Conservation (phyloP, 2,113 vertebrate genomes). For the Lipophrys pholis region DNA sequence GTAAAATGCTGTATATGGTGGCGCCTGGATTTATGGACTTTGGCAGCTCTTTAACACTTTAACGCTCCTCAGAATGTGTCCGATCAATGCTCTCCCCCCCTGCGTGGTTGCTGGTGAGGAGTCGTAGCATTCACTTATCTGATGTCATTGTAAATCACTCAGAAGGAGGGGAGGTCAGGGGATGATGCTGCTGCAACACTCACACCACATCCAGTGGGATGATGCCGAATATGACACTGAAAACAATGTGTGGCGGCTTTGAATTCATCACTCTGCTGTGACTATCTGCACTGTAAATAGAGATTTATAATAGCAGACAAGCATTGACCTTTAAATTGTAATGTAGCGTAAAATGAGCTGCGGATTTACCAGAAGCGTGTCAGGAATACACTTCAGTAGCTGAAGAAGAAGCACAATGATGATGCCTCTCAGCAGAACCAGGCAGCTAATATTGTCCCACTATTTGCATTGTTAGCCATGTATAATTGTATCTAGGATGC, state of each 20-base stretch:
- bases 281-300: constrained; percentile 26
- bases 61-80: constrained; percentile 75
- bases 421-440: constrained; percentile 23
- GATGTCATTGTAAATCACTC: constrained; percentile 77
- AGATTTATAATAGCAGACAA: constrained; percentile 32
- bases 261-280: constrained; percentile 28
- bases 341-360: constrained; percentile 65
- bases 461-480: constrained; percentile 19
- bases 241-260: constrained; percentile 20
- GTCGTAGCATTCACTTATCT: constrained; percentile 64
- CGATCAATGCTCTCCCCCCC: constrained; percentile 70
- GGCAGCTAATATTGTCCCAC: constrained; percentile 17
- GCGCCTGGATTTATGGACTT: constrained; percentile 76
- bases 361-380: constrained; percentile 53
- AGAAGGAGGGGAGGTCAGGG: constrained; percentile 55
- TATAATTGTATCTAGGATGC: constrained; percentile 22
- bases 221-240: constrained; percentile 33
- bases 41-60: constrained; percentile 79
- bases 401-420: constrained; percentile 47
- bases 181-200: constrained; percentile 17
- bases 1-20: constrained; percentile 36
- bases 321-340: constrained; percentile 69
- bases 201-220: constrained; percentile 8
- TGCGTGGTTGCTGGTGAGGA: constrained; percentile 37
- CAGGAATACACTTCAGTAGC: constrained; percentile 34